Evolutionary conservation across 2,113 vertebrate genomes (phyloP).

Genomic region (Jaculus jaculus): DNA sequence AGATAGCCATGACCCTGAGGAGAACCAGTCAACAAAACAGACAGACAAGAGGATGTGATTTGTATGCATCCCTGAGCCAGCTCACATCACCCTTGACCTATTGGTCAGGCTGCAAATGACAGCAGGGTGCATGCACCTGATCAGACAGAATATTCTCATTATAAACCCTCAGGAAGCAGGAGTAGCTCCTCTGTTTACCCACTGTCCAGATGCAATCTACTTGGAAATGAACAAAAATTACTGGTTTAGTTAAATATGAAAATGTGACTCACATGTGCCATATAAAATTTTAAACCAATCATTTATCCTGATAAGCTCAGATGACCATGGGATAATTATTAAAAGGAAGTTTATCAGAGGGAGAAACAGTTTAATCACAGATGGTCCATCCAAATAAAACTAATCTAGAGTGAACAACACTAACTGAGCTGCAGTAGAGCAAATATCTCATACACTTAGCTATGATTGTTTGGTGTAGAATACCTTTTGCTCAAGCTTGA

Average conservation of each 20-base stretch:
- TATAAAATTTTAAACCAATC: constrained; percentile 82
- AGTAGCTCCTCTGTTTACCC: constrained; percentile 85
- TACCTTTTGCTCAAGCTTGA: constrained; percentile 15
- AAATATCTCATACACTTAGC: not conserved
- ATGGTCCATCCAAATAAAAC: constrained; percentile 24
- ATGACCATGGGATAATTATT: constrained; percentile 53
- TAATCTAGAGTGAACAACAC: not conserved
- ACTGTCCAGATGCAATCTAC: constrained; percentile 85
- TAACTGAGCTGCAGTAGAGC: not conserved
- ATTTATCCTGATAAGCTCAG: constrained; percentile 77
- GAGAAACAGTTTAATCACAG: constrained; percentile 64
- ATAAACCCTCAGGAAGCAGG: constrained; percentile 86
- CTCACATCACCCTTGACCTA: constrained; percentile 89
- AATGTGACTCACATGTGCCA: constrained; percentile 80
- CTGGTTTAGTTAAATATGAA: constrained; percentile 81
- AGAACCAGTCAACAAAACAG: constrained; percentile 92
- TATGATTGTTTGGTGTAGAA: constrained; percentile 8
- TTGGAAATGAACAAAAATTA: constrained; percentile 84
- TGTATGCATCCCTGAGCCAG: constrained; percentile 89
- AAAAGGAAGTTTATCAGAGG: constrained; percentile 70
- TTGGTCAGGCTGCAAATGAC: constrained; percentile 90
- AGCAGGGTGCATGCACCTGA: constrained; percentile 90
- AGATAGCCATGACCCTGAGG: constrained; percentile 91
- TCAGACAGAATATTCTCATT: constrained; percentile 90
- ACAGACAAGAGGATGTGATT: constrained; percentile 91